Percentiles rank a stretch among this genome's conserved stretches.
phyloP scores from a whole-genome alignment of 2,888 invertebrate species.

The Agrypnus murinus region DNA sequence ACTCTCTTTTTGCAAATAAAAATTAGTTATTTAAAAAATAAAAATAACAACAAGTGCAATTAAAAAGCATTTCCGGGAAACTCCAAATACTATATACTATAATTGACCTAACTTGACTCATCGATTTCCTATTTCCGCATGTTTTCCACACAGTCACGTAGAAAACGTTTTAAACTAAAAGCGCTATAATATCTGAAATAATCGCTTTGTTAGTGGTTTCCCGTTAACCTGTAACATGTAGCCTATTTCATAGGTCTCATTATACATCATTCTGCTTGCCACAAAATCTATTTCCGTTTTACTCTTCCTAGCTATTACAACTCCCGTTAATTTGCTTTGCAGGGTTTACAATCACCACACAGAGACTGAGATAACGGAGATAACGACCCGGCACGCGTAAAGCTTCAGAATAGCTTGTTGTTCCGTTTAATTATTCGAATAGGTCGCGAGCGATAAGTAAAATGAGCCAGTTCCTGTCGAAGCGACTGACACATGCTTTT shows the following conservation, averaged over 20 bases:
- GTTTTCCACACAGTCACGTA: not conserved
- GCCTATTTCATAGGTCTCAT: not conserved
- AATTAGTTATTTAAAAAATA: no score
- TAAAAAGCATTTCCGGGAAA: not conserved
- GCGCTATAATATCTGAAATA: conserved; percentile 17
- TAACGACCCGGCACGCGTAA: conserved; percentile 19
- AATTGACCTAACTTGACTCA: conserved; percentile 9
- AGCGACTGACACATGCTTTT: not conserved
- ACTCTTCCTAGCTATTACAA: conserved; percentile 1
- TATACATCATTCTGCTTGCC: not conserved
- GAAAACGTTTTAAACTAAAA: conserved; percentile 2
- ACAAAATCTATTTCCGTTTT: not conserved
- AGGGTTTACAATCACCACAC: not conserved
- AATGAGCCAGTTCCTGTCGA: conserved; percentile 3
- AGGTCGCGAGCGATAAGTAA: not conserved
- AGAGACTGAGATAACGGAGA: conserved; percentile 5
- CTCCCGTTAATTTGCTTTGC: conserved; percentile 16
- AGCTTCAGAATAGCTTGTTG: conserved; percentile 7
- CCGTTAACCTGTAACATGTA: not conserved
- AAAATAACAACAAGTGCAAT: no score
- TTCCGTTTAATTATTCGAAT: conserved; percentile 24
- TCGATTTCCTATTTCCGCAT: conserved; percentile 7
- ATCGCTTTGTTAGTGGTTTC: conserved; percentile 10
- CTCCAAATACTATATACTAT: not conserved
- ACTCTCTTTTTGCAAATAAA: no score